A percentile compares a stretch with the other conserved stretches of the same genome.
These are phyloP conservation scores for Crotalus horridus DNA, from an alignment of 2,113 vertebrate genomes.

Conservation along the genomic window DNA sequence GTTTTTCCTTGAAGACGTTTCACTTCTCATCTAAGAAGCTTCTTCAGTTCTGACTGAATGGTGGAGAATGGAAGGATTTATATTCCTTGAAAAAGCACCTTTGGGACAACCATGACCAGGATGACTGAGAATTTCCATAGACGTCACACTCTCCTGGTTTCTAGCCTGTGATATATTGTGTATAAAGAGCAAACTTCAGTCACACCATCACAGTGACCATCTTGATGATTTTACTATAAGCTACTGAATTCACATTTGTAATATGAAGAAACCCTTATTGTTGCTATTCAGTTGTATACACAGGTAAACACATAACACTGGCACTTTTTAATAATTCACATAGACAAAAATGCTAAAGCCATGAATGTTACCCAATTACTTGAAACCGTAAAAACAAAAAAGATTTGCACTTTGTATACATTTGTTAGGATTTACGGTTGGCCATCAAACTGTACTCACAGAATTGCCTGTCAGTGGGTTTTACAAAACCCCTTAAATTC, in stretches of 20 bases:
- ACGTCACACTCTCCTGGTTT: neutral
- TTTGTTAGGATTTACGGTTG: conserved; percentile 50
- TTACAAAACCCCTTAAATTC: neutral
- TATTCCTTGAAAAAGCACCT: neutral
- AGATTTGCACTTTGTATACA: conserved; percentile 73
- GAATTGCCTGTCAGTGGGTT: neutral
- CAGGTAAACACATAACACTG: conserved; percentile 38
- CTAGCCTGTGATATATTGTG: neutral
- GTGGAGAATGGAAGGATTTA: neutral
- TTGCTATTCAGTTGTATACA: conserved; percentile 38
- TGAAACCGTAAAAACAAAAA: conserved; percentile 70
- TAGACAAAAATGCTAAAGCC: conserved; percentile 25
- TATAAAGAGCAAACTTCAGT: neutral
- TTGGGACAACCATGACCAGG: neutral
- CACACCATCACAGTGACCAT: neutral
- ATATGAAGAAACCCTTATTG: conserved; percentile 23
- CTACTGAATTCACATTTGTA: conserved; percentile 1
- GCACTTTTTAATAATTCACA: conserved; percentile 51
- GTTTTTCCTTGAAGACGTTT: neutral
- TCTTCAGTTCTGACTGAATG: neutral
- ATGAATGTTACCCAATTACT: conserved; percentile 58
- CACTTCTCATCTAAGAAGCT: neutral
- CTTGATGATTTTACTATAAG: neutral
- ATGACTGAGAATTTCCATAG: neutral
- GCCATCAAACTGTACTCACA: neutral